These are phyloP conservation scores for Strix aluco DNA, from an alignment of 2,113 vertebrate genomes.

Conservation along the genomic window DNA sequence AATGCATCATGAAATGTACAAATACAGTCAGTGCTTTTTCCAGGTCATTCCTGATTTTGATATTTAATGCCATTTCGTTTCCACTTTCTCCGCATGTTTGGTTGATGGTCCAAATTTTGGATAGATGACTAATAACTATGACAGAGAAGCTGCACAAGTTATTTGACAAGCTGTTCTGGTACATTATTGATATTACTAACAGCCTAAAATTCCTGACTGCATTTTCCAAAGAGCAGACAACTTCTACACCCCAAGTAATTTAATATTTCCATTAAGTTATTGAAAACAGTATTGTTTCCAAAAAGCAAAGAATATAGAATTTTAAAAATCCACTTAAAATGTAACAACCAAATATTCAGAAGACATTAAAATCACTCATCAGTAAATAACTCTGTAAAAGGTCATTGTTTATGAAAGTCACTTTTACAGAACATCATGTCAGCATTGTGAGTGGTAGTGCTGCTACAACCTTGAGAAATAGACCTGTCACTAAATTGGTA, in stretches of 20 bases:
- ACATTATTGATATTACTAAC: neutral
- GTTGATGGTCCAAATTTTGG: neutral
- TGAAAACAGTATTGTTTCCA: neutral
- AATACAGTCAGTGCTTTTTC: neutral
- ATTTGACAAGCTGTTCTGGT: neutral
- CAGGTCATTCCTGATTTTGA: neutral
- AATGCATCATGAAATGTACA: neutral
- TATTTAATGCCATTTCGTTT: neutral
- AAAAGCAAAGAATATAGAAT: neutral
- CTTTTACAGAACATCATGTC: neutral
- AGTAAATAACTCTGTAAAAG: neutral
- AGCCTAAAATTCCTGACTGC: neutral
- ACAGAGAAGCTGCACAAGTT: neutral
- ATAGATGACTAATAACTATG: neutral
- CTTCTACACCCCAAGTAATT: neutral
- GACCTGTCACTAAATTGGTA: neutral
- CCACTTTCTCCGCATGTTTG: neutral
- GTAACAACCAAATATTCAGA: neutral
- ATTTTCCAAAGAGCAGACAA: neutral
- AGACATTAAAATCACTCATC: neutral
- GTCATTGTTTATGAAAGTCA: neutral
- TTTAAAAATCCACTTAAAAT: neutral
- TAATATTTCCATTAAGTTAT: neutral
- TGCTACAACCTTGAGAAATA: neutral
- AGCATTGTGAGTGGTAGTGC: neutral